A percentile compares a stretch with the other conserved stretches of the same genome.
Conservation (phyloP, 2,113 vertebrate genomes). For the Odontesthes bonariensis region DNA sequence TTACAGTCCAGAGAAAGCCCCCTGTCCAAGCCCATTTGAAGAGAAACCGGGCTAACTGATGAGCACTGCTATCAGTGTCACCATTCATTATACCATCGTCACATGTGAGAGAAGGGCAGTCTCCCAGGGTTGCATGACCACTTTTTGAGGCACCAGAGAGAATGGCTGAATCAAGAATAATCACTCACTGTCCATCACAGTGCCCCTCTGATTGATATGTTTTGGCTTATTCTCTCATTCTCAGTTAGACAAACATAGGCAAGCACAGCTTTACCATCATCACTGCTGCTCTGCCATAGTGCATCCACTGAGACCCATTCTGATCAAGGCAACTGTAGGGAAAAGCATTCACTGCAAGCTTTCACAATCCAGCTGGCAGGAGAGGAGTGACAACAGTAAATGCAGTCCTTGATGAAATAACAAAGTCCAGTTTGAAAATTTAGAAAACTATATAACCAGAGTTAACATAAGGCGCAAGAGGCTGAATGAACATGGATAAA, state of each 20-base stretch:
- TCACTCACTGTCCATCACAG: slow-evolving; percentile 62
- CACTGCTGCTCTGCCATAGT: slow-evolving; percentile 60
- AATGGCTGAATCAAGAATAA: slow-evolving; percentile 71
- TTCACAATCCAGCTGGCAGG: slow-evolving; percentile 64
- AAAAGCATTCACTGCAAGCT: slow-evolving; percentile 66
- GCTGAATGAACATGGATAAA: slow-evolving; percentile 80
- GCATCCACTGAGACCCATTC: slow-evolving; percentile 68
- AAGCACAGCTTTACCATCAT: slow-evolving; percentile 46
- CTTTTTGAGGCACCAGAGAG: slow-evolving; percentile 59
- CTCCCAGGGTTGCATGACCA: slow-evolving; percentile 55
- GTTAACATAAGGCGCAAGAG: slow-evolving; percentile 84
- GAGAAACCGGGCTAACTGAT: slow-evolving; percentile 39
- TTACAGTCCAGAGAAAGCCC: slow-evolving; percentile 50
- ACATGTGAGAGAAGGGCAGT: slow-evolving; percentile 37
- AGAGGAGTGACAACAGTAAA: slow-evolving; percentile 71
- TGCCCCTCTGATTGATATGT: slow-evolving; percentile 77
- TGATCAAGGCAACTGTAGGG: slow-evolving; percentile 82
- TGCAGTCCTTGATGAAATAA: slow-evolving; percentile 76
- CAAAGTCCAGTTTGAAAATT: slow-evolving; percentile 75
- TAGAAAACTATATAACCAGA: slow-evolving; percentile 86
- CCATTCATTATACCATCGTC: slow-evolving; percentile 50
- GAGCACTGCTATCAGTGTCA: slow-evolving; percentile 49
- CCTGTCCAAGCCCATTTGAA: slow-evolving; percentile 40
- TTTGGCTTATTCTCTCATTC: slow-evolving; percentile 74
- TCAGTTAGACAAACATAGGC: slow-evolving; percentile 67